Base-by-base conservation (phyloP, 2,888 invertebrate species). In the Oxycera nigricornis region DNA sequence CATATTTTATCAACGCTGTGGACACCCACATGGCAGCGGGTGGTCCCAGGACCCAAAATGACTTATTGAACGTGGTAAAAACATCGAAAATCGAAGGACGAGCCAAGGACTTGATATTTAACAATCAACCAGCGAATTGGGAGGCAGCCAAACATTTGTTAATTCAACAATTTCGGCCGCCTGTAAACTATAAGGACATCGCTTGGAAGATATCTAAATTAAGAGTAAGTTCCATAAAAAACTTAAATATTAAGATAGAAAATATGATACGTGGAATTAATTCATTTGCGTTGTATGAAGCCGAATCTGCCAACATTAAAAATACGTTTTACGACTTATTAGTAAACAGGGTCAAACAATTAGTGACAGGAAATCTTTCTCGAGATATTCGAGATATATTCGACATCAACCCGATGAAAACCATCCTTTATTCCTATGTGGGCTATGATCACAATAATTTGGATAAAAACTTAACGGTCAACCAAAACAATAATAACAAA, bases 281-380 rank as follows among this genome's bases (percentile, higher is more conserved):
- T 35, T 31, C 35, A 22, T 59, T 62, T 14, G 31, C 62, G 2
- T 35, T 62, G 1, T 62, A 35, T 35, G 62, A 62, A 26, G 9
- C 62, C 11, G 20, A 35, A 35, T 17, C 20, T 20, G 14, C 20
- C 1, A 14, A 62, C 11, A 39, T 62, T 20, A 62, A 35, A 39
- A 62, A 62, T 20, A 62, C 31, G 2, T 35, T 62, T 14, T 62
- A 62, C 17, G 14, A 20, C 3, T 26, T 62, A 1, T 62, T 35
- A 62, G 20, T 62, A 11, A 62, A 62, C 20, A n/a, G 35, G 7
- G 39, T 62, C 3, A 62, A 62, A 62, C 35, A 62, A 62, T 20
- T 62, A n/a, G 62, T 62, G 20, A 0, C 62, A 35, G 62, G 62
- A 1, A 35, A 62, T 39, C 59, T 59, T 30, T 28, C 59, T 30